Evolutionary conservation across 2,113 vertebrate genomes (phyloP), one percentile per base, ranked within the genome.

Genomic region (Sylvietta virens): DNA sequence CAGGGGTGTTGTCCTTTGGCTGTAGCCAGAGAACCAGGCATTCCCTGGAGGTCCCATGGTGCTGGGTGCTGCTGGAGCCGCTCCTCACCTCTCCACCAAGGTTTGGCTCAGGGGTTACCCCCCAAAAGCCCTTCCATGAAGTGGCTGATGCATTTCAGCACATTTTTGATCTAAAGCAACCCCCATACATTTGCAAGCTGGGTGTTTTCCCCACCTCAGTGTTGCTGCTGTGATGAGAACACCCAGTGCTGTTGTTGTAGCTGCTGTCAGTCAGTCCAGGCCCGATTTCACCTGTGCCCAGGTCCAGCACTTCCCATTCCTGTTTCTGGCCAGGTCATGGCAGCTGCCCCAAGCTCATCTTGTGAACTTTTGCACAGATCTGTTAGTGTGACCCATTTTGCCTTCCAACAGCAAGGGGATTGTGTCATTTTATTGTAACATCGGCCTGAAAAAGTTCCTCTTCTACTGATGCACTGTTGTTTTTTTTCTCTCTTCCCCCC

Each of bases 331-430:
- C 10, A 79, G 81, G 73, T 54, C n/a, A 3, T 0, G 67, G 96
- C 95, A 88, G 92, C 95, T 65, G 45, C 24, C 24, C 62, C 12
- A 37, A 28, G 33, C 89, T 84, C 92, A 73, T 96, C 98, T 95
- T 97, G 98, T 98, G 98, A 98, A 97, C 98, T 97, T 98, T 94
- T n/a, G 98, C 98, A 97, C 97, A 97, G 98, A 97, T 91, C 87
- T 71, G 72, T 95, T 90, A 91, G 95, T 89, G 90, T 93, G 89
- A 87, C 92, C 91, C 97, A 76, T 97, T 86, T 91, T 97, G 94
- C 92, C 76, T 85, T 88, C 92, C 66, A 10, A 51, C 92, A 92
- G 94, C 82, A 44, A 85, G 81, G 91, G 92, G 83, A 48, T 81
- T 83, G 89, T 96, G 88, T 89, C 64, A 6, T 96, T 87, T 92